Evolutionary conservation across 2,113 vertebrate genomes (phyloP), one percentile per base, ranked within the genome.

Genomic region (Dunckerocampus dactyliophorus): DNA sequence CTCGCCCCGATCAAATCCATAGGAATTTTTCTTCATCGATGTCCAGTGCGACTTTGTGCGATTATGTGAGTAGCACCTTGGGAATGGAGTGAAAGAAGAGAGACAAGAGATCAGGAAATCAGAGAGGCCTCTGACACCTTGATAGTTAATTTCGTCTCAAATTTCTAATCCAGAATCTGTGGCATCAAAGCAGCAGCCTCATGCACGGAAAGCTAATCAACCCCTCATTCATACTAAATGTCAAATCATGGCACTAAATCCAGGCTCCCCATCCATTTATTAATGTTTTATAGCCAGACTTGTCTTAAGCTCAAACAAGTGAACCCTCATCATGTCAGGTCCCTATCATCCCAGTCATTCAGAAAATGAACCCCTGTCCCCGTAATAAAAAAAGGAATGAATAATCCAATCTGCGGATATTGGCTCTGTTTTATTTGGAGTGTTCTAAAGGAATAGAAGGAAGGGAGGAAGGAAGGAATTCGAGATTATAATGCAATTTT

Each of bases 381-480:
- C 47, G 62, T 67, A 74, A 77, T 72, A n/a, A 72, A 81, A 71
- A 65, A 53, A 34, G 17, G 63, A 83, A 76, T 78, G 34, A 81
- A 57, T 69, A 71, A 82, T 82, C 71, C 64, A 69, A 80, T 82
- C 76, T 77, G 58, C 63, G 62, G 51, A 76, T 85, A 84, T 81
- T 81, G 69, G 65, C 73, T 72, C 43, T 60, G 47, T 66, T 52
- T 67, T 63, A 52, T 78, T 67, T 74, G 20, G 61, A 75, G 53
- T 42, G 48, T 50, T 60, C 4, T 50, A 49, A 47, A 39, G 28
- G 52, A 52, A 9, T 4, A 13, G 47, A 47, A 34, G 17, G 31
- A 34, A 8, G 7, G 13, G 21, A 20, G 47, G 9, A 34, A 20
- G 47, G 9, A 34, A 63, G 57, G 42, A 53, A 67, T 56, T 62